Evolutionary conservation across 2,797 vertebrate species (phyloP).

Genomic region (Synanceia verrucosa): DNA sequence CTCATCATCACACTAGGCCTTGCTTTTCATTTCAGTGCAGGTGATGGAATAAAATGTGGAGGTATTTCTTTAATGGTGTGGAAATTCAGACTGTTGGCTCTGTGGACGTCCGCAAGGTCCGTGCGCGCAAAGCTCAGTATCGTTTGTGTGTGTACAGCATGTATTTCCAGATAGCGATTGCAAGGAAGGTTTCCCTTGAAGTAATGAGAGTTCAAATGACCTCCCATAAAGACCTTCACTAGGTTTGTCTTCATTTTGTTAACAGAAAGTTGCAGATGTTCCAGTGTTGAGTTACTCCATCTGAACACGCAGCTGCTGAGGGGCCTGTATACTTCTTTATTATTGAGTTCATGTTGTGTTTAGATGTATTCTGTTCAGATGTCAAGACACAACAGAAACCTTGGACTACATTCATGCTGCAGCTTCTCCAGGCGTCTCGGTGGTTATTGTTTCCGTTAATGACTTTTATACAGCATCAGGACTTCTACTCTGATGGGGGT

Average conservation of each 20-base stretch:
- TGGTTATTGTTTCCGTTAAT: conserved; percentile 21
- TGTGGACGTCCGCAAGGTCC: too few species aligned
- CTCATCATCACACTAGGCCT: conserved; percentile 55
- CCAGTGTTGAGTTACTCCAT: too few species aligned
- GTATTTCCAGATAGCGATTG: background rate
- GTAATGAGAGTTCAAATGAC: background rate
- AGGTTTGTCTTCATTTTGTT: background rate
- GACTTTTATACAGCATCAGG: conserved; percentile 16
- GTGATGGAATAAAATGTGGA: conserved; percentile 60
- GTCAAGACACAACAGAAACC: background rate
- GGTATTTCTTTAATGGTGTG: conserved; percentile 24
- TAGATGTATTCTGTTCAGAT: background rate
- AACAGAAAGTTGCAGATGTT: background rate
- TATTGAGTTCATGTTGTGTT: background rate
- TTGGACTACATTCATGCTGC: background rate
- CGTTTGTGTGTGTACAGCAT: background rate
- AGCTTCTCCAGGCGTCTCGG: background rate
- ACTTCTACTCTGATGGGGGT: conserved; percentile 1
- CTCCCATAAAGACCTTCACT: background rate
- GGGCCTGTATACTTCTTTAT: background rate
- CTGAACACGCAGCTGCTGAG: background rate
- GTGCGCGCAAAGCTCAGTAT: too few species aligned
- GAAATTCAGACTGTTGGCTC: conserved; percentile 28
- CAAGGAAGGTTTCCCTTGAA: background rate
- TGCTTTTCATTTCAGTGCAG: conserved; percentile 60